phyloP scores from a whole-genome alignment of 2,888 invertebrate genomes.

The Hypolimnas misippus region DNA sequence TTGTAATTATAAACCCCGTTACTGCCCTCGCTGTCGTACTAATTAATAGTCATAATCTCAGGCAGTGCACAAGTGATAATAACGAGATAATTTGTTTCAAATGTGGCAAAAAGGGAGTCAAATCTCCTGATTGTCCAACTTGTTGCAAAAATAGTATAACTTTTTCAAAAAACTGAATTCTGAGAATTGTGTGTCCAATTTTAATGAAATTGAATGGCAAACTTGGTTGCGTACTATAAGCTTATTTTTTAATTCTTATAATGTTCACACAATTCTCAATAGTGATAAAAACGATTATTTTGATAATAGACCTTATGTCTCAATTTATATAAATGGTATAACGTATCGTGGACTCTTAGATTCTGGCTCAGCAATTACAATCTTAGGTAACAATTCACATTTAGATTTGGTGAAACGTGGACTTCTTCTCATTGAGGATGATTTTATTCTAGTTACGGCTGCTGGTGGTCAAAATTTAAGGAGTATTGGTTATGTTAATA shows the following conservation, averaged over 20 bases:
- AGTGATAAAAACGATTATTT: slow-evolving; percentile 9
- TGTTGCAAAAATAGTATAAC: no score
- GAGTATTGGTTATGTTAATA: slow-evolving; percentile 4
- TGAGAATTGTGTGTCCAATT: no score
- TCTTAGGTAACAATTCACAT: not conserved
- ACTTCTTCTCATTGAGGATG: slow-evolving; percentile 9
- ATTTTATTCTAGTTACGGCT: slow-evolving; percentile 4
- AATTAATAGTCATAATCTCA: no score
- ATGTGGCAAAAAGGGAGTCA: no score
- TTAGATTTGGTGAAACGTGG: slow-evolving; percentile 2
- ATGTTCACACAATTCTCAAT: not conserved
- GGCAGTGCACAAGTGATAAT: no score
- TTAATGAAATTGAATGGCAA: no score
- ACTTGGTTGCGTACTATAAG: not conserved
- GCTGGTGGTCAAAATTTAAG: slow-evolving; percentile 16
- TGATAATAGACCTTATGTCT: slow-evolving; percentile 7
- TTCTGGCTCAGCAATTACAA: slow-evolving; percentile 7
- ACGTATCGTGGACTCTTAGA: not conserved
- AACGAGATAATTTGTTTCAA: no score
- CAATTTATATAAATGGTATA: not conserved
- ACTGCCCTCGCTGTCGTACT: no score
- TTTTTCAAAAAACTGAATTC: no score
- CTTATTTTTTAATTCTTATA: not conserved
- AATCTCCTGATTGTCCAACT: no score
- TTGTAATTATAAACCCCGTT: no score